Conservation (phyloP, 2,888 invertebrate species). For the Caenorhabditis auriculariae region DNA sequence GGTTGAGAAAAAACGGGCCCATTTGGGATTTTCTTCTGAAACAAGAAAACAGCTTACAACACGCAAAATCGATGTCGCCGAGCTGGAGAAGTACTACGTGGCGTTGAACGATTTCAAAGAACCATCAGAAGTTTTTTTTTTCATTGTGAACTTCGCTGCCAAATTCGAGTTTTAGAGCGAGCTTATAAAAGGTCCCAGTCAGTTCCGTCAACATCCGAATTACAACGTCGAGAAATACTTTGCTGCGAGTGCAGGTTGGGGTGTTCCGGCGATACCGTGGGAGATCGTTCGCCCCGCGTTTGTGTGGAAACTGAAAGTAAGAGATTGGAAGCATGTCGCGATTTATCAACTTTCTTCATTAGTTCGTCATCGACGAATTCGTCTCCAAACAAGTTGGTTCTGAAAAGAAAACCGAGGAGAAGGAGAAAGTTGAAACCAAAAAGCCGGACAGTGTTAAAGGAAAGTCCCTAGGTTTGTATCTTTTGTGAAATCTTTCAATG, state of each 20-base stretch:
- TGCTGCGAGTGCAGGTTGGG: constrained; percentile 21
- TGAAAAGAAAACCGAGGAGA: constrained; percentile 13
- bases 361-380: constrained; percentile 25
- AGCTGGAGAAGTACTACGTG: constrained; percentile 6
- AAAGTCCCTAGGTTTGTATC: neutral
- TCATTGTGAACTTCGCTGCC: neutral
- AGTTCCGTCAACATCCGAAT: constrained; percentile 20
- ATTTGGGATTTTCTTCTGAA: no score
- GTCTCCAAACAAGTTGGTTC: no score
- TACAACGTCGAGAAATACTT: constrained; percentile 25
- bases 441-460: constrained; percentile 2
- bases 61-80: constrained; percentile 8
- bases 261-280: constrained; percentile 26
- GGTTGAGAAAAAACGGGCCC: no score
- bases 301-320: constrained; percentile 25
- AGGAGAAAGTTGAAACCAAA: constrained; percentile 1
- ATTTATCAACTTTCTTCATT: neutral
- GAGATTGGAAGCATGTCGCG: neutral
- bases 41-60: neutral
- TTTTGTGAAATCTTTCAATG: neutral
- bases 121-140: constrained; percentile 13
- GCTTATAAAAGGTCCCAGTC: constrained; percentile 2
- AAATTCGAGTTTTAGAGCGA: constrained; percentile 15
- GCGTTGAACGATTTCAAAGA: constrained; percentile 15
- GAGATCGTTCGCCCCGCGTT: constrained; percentile 25